Evolutionary conservation across 2,888 invertebrate species (phyloP).

Genomic region (Pristionchus entomophagus): DNA sequence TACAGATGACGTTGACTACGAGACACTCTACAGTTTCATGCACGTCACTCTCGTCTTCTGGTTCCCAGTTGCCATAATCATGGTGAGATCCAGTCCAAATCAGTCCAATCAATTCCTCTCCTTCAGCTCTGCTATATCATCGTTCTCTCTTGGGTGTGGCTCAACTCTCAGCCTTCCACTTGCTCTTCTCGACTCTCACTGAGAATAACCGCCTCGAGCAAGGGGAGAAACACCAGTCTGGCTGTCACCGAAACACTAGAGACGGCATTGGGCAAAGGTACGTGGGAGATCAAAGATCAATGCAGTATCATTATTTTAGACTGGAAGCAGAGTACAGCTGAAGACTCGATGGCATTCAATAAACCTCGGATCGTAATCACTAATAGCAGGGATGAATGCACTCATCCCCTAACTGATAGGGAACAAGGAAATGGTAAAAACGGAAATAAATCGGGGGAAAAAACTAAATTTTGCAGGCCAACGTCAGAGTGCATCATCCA

Average conservation of each 20-base stretch:
- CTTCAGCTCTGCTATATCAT: conserved; percentile 69
- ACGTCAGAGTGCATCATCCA: conserved; percentile 44
- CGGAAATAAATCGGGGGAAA: background rate
- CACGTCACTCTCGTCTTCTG: conserved; percentile 72
- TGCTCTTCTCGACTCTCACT: conserved; percentile 47
- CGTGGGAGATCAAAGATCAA: background rate
- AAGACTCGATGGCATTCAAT: conserved; percentile 9
- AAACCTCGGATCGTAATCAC: conserved; percentile 60
- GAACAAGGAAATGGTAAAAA: conserved; percentile 29
- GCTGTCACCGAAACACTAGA: conserved; percentile 64
- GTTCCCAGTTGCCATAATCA: conserved; percentile 69
- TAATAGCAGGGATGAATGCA: conserved; percentile 57
- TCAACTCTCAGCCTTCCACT: conserved; percentile 70
- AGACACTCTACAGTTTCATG: conserved; percentile 67
- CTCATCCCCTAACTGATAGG: conserved; percentile 55
- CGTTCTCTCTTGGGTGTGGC: conserved; percentile 73
- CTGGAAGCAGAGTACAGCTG: conserved; percentile 56
- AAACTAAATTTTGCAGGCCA: conserved; percentile 37
- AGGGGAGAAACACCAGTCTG: conserved; percentile 44
- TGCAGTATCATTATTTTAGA: conserved; percentile 44
- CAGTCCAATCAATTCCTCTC: too few species aligned
- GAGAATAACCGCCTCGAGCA: conserved; percentile 46
- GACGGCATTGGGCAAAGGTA: conserved; percentile 59
- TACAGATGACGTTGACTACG: conserved; percentile 56
- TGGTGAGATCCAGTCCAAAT: conserved; percentile 55